These are phyloP conservation scores for Malacoraja senta DNA, from an alignment of 2,797 vertebrate species.

Conservation along the genomic window DNA sequence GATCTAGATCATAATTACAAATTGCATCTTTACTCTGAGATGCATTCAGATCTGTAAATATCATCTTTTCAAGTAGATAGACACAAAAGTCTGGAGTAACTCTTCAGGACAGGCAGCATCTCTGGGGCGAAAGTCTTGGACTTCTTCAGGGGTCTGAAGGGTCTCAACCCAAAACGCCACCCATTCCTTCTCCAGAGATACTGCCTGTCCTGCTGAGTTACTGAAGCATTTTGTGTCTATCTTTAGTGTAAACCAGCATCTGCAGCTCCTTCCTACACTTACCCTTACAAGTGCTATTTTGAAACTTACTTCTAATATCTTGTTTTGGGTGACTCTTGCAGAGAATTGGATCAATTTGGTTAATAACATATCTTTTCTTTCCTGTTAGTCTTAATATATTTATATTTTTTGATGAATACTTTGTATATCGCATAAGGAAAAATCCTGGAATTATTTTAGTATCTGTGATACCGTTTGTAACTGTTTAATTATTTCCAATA, in stretches of 20 bases:
- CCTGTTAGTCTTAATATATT: not conserved
- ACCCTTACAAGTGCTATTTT: not conserved
- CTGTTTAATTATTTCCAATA: conserved; percentile 1
- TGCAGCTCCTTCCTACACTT: too few species aligned
- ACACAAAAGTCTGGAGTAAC: too few species aligned
- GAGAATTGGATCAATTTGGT: not conserved
- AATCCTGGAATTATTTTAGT: not conserved
- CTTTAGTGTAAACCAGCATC: too few species aligned
- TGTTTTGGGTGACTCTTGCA: not conserved
- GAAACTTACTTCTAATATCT: not conserved
- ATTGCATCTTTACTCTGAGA: not conserved
- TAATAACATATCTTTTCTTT: not conserved
- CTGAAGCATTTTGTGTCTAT: too few species aligned
- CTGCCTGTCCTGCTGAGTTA: too few species aligned
- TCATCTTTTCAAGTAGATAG: not conserved
- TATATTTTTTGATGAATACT: not conserved
- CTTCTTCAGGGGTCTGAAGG: too few species aligned
- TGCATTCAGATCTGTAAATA: not conserved
- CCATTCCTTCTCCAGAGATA: too few species aligned
- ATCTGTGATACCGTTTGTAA: not conserved
- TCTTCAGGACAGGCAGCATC: too few species aligned
- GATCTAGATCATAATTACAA: not conserved
- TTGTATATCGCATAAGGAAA: not conserved
- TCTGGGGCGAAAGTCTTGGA: too few species aligned
- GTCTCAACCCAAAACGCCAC: too few species aligned